These are phyloP conservation scores for Heliconius erato DNA, from an alignment of 2,888 invertebrate genomes.

Conservation along the genomic window DNA sequence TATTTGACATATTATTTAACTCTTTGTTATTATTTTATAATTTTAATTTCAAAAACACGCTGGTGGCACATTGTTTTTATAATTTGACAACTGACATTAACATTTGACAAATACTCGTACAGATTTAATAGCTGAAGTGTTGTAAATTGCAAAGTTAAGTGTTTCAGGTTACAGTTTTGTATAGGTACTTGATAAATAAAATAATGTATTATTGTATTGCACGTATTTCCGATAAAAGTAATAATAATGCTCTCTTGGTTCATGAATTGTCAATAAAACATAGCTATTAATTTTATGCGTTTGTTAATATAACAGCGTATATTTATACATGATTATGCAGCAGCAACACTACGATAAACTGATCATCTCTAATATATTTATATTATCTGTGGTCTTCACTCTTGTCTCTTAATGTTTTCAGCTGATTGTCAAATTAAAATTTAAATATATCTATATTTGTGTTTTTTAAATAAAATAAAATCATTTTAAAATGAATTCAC, in stretches of 20 bases:
- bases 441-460: conserved; percentile 16
- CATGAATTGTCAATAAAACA: no score
- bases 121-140: neutral
- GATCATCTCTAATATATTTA: no score
- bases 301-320: no score
- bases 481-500: conserved; percentile 66
- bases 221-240: no score
- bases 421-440: conserved; percentile 40
- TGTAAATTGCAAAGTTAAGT: neutral
- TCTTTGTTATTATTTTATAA: conserved; percentile 6
- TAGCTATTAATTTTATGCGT: no score
- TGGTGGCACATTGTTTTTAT: conserved; percentile 40
- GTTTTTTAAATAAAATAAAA: neutral
- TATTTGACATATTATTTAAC: conserved; percentile 23
- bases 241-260: no score
- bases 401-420: conserved; percentile 7
- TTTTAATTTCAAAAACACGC: conserved; percentile 1
- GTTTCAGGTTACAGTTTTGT: neutral
- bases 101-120: neutral
- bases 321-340: no score
- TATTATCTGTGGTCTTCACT: no score
- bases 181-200: no score
- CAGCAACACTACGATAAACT: neutral
- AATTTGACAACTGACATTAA: conserved; percentile 11
- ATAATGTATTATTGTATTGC: no score